These are phyloP conservation scores for Solen grandis DNA, from an alignment of 1,140 invertebrate species.

Conservation along the genomic window DNA sequence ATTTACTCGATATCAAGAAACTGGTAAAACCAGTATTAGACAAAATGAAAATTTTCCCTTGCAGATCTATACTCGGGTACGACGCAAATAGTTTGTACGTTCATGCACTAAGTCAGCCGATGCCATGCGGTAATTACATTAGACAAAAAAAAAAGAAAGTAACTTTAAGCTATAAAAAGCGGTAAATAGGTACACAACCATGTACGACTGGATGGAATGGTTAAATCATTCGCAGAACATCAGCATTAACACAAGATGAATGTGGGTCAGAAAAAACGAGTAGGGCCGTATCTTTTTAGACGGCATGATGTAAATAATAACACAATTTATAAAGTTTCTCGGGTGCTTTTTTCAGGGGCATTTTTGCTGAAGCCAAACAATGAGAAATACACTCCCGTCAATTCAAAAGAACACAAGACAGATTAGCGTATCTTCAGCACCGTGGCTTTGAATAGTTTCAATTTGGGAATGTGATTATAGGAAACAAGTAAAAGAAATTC, in stretches of 20 bases:
- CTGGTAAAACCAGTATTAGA: neutral
- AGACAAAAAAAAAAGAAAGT: neutral
- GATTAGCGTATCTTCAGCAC: neutral
- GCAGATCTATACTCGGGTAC: neutral
- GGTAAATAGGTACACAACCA: neutral
- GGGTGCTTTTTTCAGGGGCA: neutral
- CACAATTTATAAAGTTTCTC: neutral
- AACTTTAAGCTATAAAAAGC: neutral
- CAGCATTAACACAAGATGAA: slow-evolving; percentile 14
- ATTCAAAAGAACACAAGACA: neutral
- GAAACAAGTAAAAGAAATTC: neutral
- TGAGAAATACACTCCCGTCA: neutral
- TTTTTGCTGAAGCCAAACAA: neutral
- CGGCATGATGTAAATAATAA: neutral
- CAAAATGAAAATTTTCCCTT: neutral
- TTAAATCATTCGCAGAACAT: slow-evolving; percentile 1
- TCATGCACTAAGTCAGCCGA: too few species aligned
- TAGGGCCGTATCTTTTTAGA: neutral
- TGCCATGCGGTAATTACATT: too few species aligned
- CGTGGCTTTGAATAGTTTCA: neutral
- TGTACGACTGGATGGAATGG: too few species aligned
- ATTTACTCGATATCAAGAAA: neutral
- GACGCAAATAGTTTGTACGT: neutral
- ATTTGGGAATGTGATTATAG: slow-evolving; percentile 7
- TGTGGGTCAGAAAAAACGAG: neutral